Percentiles rank a stretch among this genome's conserved stretches.
phyloP scores from a whole-genome alignment of 2,113 vertebrate species.

The Callopanchax toddi region DNA sequence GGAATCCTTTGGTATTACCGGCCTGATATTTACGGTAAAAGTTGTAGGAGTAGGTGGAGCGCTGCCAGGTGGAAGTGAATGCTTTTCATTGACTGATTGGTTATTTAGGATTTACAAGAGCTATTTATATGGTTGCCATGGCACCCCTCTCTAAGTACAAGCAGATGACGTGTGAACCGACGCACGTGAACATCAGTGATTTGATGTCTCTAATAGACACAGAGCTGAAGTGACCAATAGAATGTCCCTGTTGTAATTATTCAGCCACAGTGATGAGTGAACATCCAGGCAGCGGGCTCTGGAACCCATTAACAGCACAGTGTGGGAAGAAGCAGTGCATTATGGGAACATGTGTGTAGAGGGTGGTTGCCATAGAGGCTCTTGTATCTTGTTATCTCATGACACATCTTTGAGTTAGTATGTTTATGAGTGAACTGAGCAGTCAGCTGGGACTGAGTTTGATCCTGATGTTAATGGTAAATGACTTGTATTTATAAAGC shows the following conservation, averaged over 20 bases:
- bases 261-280: constrained; percentile 45
- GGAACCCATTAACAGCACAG: constrained; percentile 61
- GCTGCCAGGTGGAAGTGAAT: constrained; percentile 38
- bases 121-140: constrained; percentile 69
- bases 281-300: constrained; percentile 50
- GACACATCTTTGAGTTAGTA: constrained; percentile 26
- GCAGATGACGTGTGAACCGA: constrained; percentile 45
- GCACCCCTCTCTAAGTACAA: constrained; percentile 27
- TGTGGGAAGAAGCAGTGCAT: constrained; percentile 65
- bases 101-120: constrained; percentile 55
- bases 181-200: constrained; percentile 18
- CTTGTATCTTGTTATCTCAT: constrained; percentile 42
- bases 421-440: constrained; percentile 23
- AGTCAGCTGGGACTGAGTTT: not conserved
- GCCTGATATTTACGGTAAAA: constrained; percentile 17
- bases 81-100: constrained; percentile 57
- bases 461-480: not conserved
- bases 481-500: no score
- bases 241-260: constrained; percentile 23
- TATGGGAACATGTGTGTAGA: constrained; percentile 48
- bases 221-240: not conserved
- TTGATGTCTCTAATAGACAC: constrained; percentile 10
- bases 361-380: constrained; percentile 66
- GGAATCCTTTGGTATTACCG: not conserved
- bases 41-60: constrained; percentile 31